Evolutionary conservation across 92 coral and sea anemone genomes (phyloP).

Genomic region (Parazoanthus atlanticus): DNA sequence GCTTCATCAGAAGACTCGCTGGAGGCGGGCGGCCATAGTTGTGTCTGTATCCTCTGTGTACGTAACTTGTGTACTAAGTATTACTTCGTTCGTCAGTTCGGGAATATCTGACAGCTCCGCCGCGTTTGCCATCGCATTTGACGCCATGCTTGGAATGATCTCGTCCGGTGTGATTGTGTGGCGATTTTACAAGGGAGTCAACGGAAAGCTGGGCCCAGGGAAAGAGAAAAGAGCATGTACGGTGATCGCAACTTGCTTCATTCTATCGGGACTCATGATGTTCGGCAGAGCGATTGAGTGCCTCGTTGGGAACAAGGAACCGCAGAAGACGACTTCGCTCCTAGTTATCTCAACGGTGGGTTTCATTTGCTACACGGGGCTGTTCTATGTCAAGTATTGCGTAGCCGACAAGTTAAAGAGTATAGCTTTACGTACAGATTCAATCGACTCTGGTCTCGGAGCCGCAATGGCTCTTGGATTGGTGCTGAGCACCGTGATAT

Average conservation of each 20-base stretch:
- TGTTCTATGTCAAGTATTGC: slow-evolving; percentile 77
- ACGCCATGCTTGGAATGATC: slow-evolving; percentile 80
- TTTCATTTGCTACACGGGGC: slow-evolving; percentile 66
- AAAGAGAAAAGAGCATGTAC: slow-evolving; percentile 79
- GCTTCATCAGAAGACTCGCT: slow-evolving; percentile 58
- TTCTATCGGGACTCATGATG: slow-evolving; percentile 79
- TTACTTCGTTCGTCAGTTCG: slow-evolving; percentile 79
- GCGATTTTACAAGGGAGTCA: slow-evolving; percentile 80
- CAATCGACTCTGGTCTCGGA: slow-evolving; percentile 87
- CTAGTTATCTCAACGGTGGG: slow-evolving; percentile 73
- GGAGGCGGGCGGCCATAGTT: slow-evolving; percentile 74
- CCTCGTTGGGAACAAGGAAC: slow-evolving; percentile 74
- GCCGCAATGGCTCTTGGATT: slow-evolving; percentile 85
- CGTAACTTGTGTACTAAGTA: slow-evolving; percentile 61
- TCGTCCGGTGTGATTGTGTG: slow-evolving; percentile 84
- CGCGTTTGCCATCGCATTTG: slow-evolving; percentile 88
- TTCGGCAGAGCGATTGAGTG: slow-evolving; percentile 73
- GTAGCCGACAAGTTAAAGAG: slow-evolving; percentile 86
- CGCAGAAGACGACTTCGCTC: slow-evolving; percentile 69
- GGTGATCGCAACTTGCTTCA: slow-evolving; percentile 69
- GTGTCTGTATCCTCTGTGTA: slow-evolving; percentile 72
- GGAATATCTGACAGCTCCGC: slow-evolving; percentile 89
- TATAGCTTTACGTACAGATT: slow-evolving; percentile 79
- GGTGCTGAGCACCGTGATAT: slow-evolving; percentile 70
- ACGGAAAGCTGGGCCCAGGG: slow-evolving; percentile 64